Evolutionary conservation across 2,888 invertebrate species (phyloP), one percentile per base, ranked within the genome.

Genomic region (Noctuana brunneofusca): DNA sequence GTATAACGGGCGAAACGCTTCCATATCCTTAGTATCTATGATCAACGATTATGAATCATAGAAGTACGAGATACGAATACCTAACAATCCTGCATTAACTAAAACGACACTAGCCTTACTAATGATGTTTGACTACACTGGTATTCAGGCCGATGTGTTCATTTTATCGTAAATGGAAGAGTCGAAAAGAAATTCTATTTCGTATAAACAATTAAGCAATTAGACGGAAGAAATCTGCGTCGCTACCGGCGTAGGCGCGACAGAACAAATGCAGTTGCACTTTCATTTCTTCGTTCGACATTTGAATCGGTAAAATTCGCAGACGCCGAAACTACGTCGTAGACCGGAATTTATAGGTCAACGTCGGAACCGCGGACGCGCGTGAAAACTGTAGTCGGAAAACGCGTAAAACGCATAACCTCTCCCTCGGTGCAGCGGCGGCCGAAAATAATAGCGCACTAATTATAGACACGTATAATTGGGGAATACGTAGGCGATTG

Each of bases 141-240:
- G 87, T 83, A 89, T 88, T 83, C 84, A 86, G 89, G 87, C 77
- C 88, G 85, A 57, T 75, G 68, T 71, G 74, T 79, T 60, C 55
- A 60, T 55, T 60, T 60, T 62, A 55, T 62, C 49, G 49, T 38
- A 60, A 78, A 73, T 79, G 71, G 73, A 74, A 71, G 71, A 73
- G 73, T 71, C 72, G 69, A 77, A 69, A 76, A 80, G 81, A 81
- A 79, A 81, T 83, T 86, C 85, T 86, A 84, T 87, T 87, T 84
- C 35, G 54, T 55, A 35, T 48, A 27, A 30, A 14, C 48, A 18
- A 54, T 35, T 46, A 76, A 79, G 77, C 79, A 81, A 84, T 84
- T 83, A 81, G 72, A 70, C 68, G 69, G 67, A 74, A 75, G 75
- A 78, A 78, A 77, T 71, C 68, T 71, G 66, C 67, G 69, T 72